These are phyloP conservation scores for Pterostichus madidus DNA, from an alignment of 2,888 invertebrate genomes.

Conservation along the genomic window DNA sequence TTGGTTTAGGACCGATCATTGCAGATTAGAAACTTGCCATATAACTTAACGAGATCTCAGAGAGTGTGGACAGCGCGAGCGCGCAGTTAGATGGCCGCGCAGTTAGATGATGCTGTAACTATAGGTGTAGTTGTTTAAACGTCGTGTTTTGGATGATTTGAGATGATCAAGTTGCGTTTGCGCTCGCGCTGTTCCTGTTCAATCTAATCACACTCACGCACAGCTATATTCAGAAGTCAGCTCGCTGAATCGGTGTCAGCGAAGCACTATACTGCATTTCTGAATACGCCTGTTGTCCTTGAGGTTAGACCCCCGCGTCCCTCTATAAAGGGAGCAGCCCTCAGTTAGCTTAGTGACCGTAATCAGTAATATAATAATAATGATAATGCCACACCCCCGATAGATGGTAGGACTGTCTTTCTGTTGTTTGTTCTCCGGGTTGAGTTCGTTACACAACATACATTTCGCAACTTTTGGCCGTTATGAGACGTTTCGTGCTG, in stretches of 20 bases:
- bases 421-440: slow-evolving; percentile 69
- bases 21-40: slow-evolving; percentile 66
- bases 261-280: slow-evolving; percentile 73
- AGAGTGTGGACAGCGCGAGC: slow-evolving; percentile 44
- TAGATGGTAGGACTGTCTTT: slow-evolving; percentile 68
- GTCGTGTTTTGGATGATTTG: too few relatives aligned
- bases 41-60: slow-evolving; percentile 56
- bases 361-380: slow-evolving; percentile 67
- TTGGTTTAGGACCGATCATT: slow-evolving; percentile 43
- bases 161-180: background rate
- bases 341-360: slow-evolving; percentile 66
- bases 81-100: background rate
- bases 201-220: background rate
- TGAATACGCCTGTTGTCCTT: slow-evolving; percentile 79
- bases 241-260: slow-evolving; percentile 50
- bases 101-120: background rate
- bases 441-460: slow-evolving; percentile 67
- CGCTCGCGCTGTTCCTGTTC: slow-evolving; percentile 28
- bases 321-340: slow-evolving; percentile 69
- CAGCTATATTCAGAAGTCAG: slow-evolving; percentile 66
- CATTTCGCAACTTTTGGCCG: slow-evolving; percentile 74
- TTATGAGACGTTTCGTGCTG: slow-evolving; percentile 72
- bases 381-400: slow-evolving; percentile 67
- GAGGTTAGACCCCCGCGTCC: slow-evolving; percentile 75
- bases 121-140: too few relatives aligned